A percentile compares a stretch with the other conserved stretches of the same genome.
phyloP scores from a whole-genome alignment of 2,888 invertebrate genomes.

The Hipparchia semele region DNA sequence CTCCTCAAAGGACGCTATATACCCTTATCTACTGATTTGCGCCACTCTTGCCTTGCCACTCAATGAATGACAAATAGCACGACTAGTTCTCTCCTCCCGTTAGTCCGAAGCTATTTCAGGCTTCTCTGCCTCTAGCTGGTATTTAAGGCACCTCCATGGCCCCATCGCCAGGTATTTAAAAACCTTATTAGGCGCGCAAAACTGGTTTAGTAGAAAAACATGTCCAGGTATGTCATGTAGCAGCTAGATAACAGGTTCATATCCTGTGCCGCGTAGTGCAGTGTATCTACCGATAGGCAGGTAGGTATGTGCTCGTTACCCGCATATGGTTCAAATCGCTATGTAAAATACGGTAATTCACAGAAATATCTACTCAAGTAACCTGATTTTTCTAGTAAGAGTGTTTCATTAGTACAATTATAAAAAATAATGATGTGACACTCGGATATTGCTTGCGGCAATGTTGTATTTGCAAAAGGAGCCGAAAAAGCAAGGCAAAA shows the following conservation, averaged over 20 bases:
- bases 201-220: not conserved
- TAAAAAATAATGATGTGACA: not conserved
- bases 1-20: too few relatives aligned
- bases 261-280: not conserved
- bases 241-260: slow-evolving; percentile 1
- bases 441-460: too few relatives aligned
- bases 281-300: not conserved
- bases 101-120: too few relatives aligned
- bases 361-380: not conserved
- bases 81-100: too few relatives aligned
- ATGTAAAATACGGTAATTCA: not conserved
- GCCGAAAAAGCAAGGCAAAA: too few relatives aligned
- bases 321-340: not conserved
- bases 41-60: too few relatives aligned
- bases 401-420: not conserved
- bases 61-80: too few relatives aligned
- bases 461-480: too few relatives aligned
- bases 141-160: too few relatives aligned
- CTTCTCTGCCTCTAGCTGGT: too few relatives aligned
- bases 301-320: not conserved
- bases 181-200: not conserved
- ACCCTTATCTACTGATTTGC: too few relatives aligned
- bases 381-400: not conserved
- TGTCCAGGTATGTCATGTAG: not conserved
- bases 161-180: too few relatives aligned